Evolutionary conservation across 2,797 vertebrate genomes (phyloP).

Genomic region (Chiloscyllium punctatum): DNA sequence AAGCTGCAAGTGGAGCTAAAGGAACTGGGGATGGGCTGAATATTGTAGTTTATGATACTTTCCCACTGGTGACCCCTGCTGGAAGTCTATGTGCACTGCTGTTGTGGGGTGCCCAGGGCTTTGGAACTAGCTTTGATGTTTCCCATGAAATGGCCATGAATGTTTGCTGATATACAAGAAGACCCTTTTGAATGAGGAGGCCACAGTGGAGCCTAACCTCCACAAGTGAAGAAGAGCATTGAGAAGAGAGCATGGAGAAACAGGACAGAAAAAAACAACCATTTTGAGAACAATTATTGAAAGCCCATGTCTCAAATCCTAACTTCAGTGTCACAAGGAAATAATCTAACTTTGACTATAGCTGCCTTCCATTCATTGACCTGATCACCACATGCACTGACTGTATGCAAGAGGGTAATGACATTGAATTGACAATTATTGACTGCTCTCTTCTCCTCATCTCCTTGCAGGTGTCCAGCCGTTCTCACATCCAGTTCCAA

Average conservation of each 20-base stretch:
- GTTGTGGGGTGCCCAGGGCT: background rate
- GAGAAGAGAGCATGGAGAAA: background rate
- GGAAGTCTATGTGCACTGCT: background rate
- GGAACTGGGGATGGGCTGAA: background rate
- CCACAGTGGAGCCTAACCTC: background rate
- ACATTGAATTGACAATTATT: background rate
- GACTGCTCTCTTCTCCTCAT: background rate
- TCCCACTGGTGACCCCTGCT: background rate
- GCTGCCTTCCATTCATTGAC: background rate
- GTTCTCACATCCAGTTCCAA: slow-evolving; percentile 58
- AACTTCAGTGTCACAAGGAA: background rate
- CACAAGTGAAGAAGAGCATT: background rate
- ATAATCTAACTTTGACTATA: background rate
- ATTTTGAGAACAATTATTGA: background rate
- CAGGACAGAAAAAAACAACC: background rate
- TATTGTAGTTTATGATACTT: background rate
- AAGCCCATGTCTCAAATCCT: background rate
- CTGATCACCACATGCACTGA: background rate
- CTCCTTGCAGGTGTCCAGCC: slow-evolving; percentile 53
- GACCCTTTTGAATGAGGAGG: background rate
- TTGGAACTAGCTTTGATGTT: background rate
- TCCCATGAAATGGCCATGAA: background rate
- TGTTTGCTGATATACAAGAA: no score
- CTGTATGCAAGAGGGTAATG: no score
- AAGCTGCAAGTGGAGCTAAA: background rate